Evolutionary conservation across 2,888 invertebrate genomes (phyloP), one percentile per base, ranked within the genome.

Genomic region (Tanytarsus gracilentus): DNA sequence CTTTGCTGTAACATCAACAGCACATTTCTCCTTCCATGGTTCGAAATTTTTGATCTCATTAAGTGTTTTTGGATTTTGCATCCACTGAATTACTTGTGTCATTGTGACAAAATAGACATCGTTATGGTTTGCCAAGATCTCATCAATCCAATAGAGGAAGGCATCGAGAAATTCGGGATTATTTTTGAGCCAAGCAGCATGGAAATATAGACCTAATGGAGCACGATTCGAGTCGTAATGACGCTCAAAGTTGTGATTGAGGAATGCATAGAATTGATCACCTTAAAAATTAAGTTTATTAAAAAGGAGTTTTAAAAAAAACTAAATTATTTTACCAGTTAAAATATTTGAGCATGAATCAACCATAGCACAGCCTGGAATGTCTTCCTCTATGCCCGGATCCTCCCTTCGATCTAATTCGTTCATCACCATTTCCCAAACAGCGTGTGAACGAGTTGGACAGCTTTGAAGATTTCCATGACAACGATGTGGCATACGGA

Each of bases 81-180:
- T 90, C 94, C 94, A 94, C 71, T 93, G 93, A 67, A 94, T 92
- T 6, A 92, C 92, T 73, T 91, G 90, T n/a, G 93, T 93, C 92
- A 93, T 93, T 62, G 93, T 94, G 14, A 90, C 89, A 72, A 94
- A 94, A 76, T 90, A 94, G 8, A 93, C 93, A 70, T 94, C 94
- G 65, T 87, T 88, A 77, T 90, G 89, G 65, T 85, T 87, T 66
- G 82, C 77, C 33, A 90, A 76, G 62, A 90, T 81, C 75, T 94
- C 93, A 71, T 94, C 93, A 69, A 94, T 85, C 93, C 93, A 94
- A 72, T 86, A 91, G 21, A 92, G 77, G 82, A 94, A 93, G 56
- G 92, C 92, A 69, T 93, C 93, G 64, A 93, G 77, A 72, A 84
- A 92, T 73, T 94, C 93, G 48, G 92, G 92, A 70, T 93, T 92